phyloP scores from a whole-genome alignment of 2,113 vertebrate species.

The Gobio gobio region DNA sequence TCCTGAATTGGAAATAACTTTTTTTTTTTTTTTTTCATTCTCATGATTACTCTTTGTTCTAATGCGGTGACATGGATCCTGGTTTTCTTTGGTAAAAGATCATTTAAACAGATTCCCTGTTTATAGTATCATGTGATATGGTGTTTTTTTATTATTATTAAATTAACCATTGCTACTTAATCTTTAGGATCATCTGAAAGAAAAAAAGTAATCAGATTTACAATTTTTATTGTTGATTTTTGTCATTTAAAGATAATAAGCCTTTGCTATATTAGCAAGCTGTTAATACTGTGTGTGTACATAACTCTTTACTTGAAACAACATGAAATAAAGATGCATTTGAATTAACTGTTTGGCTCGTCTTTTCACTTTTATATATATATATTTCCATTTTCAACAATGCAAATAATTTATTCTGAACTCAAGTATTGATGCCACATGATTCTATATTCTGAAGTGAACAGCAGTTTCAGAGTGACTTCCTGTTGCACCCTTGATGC shows the following conservation, averaged over 20 bases:
- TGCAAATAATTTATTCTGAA: neutral
- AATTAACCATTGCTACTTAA: neutral
- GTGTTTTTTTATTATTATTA: neutral
- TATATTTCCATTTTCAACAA: neutral
- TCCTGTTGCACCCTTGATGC: neutral
- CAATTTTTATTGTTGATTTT: neutral
- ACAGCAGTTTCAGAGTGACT: neutral
- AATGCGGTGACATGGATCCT: neutral
- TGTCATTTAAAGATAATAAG: conserved; percentile 17
- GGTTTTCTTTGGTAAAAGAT: neutral
- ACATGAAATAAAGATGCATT: conserved; percentile 31
- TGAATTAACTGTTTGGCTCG: neutral
- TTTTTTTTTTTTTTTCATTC: neutral
- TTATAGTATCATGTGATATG: neutral
- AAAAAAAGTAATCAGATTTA: neutral
- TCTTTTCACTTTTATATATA: neutral
- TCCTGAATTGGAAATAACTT: neutral
- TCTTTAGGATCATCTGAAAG: neutral
- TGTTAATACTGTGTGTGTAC: conserved; percentile 6
- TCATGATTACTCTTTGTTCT: neutral
- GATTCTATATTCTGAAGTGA: neutral
- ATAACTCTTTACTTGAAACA: neutral
- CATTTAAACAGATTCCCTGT: neutral
- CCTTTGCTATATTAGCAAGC: conserved; percentile 62
- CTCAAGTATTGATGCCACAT: neutral